Percentiles rank a stretch among this genome's conserved stretches.
Evolutionary conservation across 2,888 invertebrate genomes (phyloP).

Genomic region (Brachyptera risi): DNA sequence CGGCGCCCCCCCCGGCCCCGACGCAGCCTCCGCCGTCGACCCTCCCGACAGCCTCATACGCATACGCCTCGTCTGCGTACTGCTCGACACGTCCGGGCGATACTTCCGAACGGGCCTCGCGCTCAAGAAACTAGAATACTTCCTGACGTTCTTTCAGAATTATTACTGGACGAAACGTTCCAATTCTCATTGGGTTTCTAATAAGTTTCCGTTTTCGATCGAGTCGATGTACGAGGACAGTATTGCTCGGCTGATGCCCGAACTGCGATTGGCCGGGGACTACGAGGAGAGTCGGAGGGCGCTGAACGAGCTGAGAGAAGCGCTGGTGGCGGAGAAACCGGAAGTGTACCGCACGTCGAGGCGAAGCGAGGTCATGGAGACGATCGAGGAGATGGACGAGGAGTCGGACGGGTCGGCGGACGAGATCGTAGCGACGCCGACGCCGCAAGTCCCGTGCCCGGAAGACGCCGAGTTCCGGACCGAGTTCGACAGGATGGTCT

Average conservation of each 20-base stretch:
- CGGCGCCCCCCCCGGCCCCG: conserved; percentile 74
- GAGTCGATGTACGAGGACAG: conserved; percentile 85
- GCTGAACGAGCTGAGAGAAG: conserved; percentile 62
- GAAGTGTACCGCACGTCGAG: not conserved
- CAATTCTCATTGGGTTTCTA: conserved; percentile 67
- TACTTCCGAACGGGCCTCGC: conserved; percentile 91
- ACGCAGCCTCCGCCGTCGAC: conserved; percentile 65
- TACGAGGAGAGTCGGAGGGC: conserved; percentile 80
- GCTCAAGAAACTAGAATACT: conserved; percentile 85
- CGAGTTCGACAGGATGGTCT: conserved; percentile 87
- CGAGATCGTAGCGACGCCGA: too few relatives aligned
- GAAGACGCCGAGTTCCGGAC: conserved; percentile 82
- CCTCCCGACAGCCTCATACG: conserved; percentile 88
- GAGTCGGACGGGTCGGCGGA: not conserved
- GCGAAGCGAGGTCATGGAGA: not conserved
- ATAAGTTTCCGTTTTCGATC: conserved; percentile 79
- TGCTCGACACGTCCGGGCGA: conserved; percentile 89
- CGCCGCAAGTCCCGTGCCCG: too few relatives aligned
- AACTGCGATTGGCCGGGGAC: conserved; percentile 67
- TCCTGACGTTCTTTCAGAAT: conserved; percentile 70
- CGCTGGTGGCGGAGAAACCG: not conserved
- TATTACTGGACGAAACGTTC: conserved; percentile 77
- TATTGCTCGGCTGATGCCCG: conserved; percentile 72
- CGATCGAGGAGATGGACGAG: not conserved
- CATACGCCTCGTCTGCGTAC: conserved; percentile 79